Conservation (phyloP, 2,888 invertebrate species). For the Himalopsyche kuldschensis region DNA sequence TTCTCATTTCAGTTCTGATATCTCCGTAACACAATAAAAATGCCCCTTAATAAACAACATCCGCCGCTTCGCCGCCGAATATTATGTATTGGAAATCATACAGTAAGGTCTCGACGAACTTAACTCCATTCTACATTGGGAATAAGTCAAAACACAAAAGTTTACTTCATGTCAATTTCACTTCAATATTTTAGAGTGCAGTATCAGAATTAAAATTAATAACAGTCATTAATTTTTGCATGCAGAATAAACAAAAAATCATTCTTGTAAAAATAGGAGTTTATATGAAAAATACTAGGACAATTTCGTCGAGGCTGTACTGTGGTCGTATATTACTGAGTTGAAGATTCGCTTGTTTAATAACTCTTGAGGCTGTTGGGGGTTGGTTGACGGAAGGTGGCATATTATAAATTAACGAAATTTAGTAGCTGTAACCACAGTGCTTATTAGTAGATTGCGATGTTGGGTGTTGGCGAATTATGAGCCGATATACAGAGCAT, state of each 20-base stretch:
- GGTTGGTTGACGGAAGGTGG: slow-evolving; percentile 31
- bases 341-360: slow-evolving; percentile 36
- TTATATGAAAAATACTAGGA: not conserved
- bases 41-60: slow-evolving; percentile 22
- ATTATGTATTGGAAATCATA: slow-evolving; percentile 16
- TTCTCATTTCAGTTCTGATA: slow-evolving; percentile 32
- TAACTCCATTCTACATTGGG: not conserved
- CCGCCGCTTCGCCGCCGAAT: slow-evolving; percentile 37
- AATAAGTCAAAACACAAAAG: not conserved
- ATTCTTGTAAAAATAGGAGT: not conserved
- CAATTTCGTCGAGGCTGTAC: not conserved
- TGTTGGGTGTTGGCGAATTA: not conserved
- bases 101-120: slow-evolving; percentile 7
- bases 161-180: too few species aligned
- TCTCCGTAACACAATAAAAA: slow-evolving; percentile 37
- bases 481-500: not conserved
- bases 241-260: too few species aligned
- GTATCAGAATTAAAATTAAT: too few species aligned
- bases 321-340: not conserved
- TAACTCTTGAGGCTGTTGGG: slow-evolving; percentile 34
- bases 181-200: too few species aligned
- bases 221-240: too few species aligned
- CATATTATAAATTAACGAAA: slow-evolving; percentile 30
- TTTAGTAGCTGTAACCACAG: slow-evolving; percentile 37
- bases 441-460: slow-evolving; percentile 16